A percentile compares a stretch with the other conserved stretches of the same genome.
These are phyloP conservation scores for Agrilus cyanescens DNA, from an alignment of 2,888 invertebrate species.

Conservation along the genomic window DNA sequence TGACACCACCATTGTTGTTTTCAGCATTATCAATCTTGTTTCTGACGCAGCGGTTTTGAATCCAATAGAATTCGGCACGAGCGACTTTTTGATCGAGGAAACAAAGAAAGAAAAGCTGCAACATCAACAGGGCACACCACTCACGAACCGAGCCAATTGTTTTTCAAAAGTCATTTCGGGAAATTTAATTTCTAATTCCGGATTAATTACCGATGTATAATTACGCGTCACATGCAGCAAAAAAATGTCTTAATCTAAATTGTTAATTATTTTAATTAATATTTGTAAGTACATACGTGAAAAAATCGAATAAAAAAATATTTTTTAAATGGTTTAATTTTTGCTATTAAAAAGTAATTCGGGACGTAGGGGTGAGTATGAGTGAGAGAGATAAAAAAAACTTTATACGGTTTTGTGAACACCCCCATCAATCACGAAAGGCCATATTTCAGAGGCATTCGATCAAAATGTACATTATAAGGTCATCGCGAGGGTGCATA, in stretches of 20 bases:
- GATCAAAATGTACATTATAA: slow-evolving; percentile 16
- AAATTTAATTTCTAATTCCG: slow-evolving; percentile 9
- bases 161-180: slow-evolving; percentile 24
- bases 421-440: slow-evolving; percentile 16
- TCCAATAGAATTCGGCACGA: background rate
- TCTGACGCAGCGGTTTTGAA: slow-evolving; percentile 19
- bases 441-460: slow-evolving; percentile 17
- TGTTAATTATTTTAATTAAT: too few relatives aligned
- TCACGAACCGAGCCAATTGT: slow-evolving; percentile 26
- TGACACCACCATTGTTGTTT: slow-evolving; percentile 11
- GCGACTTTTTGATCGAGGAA: background rate
- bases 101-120: too few relatives aligned
- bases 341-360: slow-evolving; percentile 1
- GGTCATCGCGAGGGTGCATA: slow-evolving; percentile 18
- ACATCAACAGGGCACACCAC: slow-evolving; percentile 11
- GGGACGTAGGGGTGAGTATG: slow-evolving; percentile 3
- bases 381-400: slow-evolving; percentile 1
- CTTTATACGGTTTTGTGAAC: too few relatives aligned
- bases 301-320: too few relatives aligned
- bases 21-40: slow-evolving; percentile 18
- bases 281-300: too few relatives aligned
- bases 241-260: too few relatives aligned
- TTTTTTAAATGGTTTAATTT: background rate
- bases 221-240: too few relatives aligned
- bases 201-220: too few relatives aligned